These are phyloP conservation scores for Odontomyia ornata DNA, from an alignment of 2,888 invertebrate species.

Conservation along the genomic window DNA sequence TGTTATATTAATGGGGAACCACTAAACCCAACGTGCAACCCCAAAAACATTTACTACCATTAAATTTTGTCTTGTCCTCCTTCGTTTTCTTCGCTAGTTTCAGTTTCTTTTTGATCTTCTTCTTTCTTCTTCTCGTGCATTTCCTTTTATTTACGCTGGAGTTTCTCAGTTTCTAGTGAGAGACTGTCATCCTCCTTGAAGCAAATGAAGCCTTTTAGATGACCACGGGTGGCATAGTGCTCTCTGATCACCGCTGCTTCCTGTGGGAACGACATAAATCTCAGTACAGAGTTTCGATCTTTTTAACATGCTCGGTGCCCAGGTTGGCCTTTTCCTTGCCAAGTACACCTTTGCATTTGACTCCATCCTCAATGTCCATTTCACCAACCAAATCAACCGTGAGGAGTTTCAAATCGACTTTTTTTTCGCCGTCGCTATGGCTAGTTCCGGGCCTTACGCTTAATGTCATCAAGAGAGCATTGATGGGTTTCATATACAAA, in stretches of 20 bases:
- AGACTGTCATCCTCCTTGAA: constrained; percentile 80
- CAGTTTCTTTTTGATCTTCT: constrained; percentile 69
- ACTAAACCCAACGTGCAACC: too few species aligned
- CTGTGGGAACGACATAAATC: constrained; percentile 80
- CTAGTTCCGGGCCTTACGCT: constrained; percentile 69
- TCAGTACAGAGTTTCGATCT: constrained; percentile 81
- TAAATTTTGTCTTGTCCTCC: constrained; percentile 75
- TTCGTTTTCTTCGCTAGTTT: constrained; percentile 58
- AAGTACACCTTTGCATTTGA: constrained; percentile 70
- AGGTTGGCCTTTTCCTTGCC: constrained; percentile 75
- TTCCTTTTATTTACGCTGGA: constrained; percentile 70
- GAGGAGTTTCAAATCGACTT: constrained; percentile 83
- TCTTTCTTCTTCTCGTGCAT: constrained; percentile 51
- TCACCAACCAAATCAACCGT: constrained; percentile 90
- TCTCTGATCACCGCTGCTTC: constrained; percentile 71
- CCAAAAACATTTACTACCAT: too few species aligned
- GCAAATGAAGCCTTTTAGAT: constrained; percentile 79
- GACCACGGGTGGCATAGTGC: constrained; percentile 80
- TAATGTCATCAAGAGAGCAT: constrained; percentile 81
- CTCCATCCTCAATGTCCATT: constrained; percentile 68
- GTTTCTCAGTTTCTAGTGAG: constrained; percentile 75
- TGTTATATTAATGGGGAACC: too few species aligned
- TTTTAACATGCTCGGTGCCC: constrained; percentile 80
- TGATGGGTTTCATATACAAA: constrained; percentile 87
- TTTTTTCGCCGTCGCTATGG: constrained; percentile 73